A percentile compares a stretch with the other conserved stretches of the same genome.
These are phyloP conservation scores for Myotis planiceps DNA, from an alignment of 2,797 vertebrate species.

Conservation along the genomic window DNA sequence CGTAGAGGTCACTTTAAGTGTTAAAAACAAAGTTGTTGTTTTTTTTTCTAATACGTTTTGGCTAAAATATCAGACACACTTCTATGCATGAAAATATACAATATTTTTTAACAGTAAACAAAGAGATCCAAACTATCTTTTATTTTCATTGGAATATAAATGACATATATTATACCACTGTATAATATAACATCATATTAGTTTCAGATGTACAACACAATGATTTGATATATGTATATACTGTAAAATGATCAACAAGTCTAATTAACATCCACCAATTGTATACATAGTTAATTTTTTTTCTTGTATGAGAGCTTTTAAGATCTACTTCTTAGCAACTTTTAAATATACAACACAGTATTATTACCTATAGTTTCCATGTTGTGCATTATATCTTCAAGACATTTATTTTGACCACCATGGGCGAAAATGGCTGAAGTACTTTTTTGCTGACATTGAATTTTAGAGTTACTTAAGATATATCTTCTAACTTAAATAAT, in stretches of 20 bases:
- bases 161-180: background rate
- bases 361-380: background rate
- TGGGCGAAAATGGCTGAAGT: background rate
- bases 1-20: background rate
- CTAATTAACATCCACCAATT: background rate
- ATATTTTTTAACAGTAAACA: background rate
- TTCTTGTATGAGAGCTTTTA: background rate
- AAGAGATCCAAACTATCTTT: background rate
- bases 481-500: background rate
- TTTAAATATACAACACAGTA: background rate
- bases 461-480: background rate
- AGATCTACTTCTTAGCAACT: background rate
- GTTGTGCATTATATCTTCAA: background rate
- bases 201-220: background rate
- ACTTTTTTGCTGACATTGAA: background rate
- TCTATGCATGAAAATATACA: background rate
- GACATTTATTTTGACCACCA: background rate
- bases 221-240: background rate
- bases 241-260: background rate
- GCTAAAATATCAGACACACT: background rate
- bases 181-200: background rate
- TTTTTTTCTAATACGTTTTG: background rate
- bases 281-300: background rate
- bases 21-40: background rate
- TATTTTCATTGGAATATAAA: background rate